A percentile compares a stretch with the other conserved stretches of the same genome.
These are phyloP conservation scores for Nymphalis c-album DNA, from an alignment of 2,888 invertebrate species.

Conservation along the genomic window DNA sequence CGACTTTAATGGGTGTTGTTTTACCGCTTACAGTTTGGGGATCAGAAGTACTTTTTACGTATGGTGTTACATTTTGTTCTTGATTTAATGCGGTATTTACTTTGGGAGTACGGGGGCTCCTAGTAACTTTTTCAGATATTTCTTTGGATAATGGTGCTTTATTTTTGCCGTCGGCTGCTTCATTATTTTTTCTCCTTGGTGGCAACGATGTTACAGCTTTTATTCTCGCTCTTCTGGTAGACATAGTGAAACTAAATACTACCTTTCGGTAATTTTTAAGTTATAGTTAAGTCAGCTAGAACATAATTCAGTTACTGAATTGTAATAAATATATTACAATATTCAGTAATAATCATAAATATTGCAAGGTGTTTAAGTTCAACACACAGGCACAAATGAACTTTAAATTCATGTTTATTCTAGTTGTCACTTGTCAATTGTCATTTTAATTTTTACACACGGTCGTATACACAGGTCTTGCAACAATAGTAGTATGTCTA, in stretches of 20 bases:
- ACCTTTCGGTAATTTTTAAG: background rate
- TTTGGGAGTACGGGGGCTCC: slow-evolving; percentile 52
- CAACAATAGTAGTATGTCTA: too few species aligned
- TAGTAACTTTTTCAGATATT: slow-evolving; percentile 45
- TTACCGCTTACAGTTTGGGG: slow-evolving; percentile 17
- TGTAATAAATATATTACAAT: background rate
- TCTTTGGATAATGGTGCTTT: slow-evolving; percentile 38
- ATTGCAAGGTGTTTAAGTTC: background rate
- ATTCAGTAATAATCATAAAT: background rate
- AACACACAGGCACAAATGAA: background rate
- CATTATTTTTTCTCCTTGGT: slow-evolving; percentile 70
- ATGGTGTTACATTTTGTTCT: slow-evolving; percentile 41
- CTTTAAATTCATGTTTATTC: slow-evolving; percentile 1
- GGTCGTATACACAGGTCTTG: too few species aligned
- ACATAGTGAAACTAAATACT: slow-evolving; percentile 64
- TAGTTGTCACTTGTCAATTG: background rate
- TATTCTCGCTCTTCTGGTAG: slow-evolving; percentile 85
- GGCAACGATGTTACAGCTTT: slow-evolving; percentile 87
- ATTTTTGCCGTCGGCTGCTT: slow-evolving; percentile 49
- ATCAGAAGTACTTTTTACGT: slow-evolving; percentile 27
- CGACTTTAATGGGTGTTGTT: slow-evolving; percentile 12
- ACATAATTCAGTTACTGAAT: background rate
- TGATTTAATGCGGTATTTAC: slow-evolving; percentile 37
- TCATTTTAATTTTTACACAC: too few species aligned
- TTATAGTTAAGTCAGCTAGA: background rate